phyloP scores from a whole-genome alignment of 2,113 vertebrate species.

The Rhinolophus sinicus region DNA sequence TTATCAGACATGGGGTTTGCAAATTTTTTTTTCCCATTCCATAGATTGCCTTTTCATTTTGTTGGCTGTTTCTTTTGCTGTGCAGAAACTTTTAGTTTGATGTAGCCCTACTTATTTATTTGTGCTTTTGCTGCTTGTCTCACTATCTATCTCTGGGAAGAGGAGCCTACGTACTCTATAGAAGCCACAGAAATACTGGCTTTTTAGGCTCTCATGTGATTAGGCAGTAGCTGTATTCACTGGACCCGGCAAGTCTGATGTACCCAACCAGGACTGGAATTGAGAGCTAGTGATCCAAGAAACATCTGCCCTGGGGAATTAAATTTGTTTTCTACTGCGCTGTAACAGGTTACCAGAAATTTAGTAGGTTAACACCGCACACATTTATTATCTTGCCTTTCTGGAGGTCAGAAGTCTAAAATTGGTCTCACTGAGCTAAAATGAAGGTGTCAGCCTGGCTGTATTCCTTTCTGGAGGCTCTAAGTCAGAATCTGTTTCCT shows the following conservation, averaged over 20 bases:
- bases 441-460: background rate
- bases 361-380: background rate
- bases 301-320: background rate
- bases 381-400: background rate
- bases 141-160: background rate
- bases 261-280: background rate
- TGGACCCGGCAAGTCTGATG: background rate
- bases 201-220: background rate
- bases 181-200: background rate
- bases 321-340: background rate
- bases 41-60: background rate
- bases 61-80: background rate
- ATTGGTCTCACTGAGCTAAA: background rate
- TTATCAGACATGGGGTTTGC: background rate
- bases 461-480: background rate
- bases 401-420: background rate
- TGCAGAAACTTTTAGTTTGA: background rate
- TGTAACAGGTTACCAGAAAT: background rate
- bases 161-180: background rate
- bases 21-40: background rate
- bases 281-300: background rate
- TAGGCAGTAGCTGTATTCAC: background rate
- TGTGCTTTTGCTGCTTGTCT: background rate
- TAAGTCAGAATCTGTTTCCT: background rate
- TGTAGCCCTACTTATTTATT: background rate